These are phyloP conservation scores for Nemurella pictetii DNA, from an alignment of 2,888 invertebrate genomes.

Conservation along the genomic window DNA sequence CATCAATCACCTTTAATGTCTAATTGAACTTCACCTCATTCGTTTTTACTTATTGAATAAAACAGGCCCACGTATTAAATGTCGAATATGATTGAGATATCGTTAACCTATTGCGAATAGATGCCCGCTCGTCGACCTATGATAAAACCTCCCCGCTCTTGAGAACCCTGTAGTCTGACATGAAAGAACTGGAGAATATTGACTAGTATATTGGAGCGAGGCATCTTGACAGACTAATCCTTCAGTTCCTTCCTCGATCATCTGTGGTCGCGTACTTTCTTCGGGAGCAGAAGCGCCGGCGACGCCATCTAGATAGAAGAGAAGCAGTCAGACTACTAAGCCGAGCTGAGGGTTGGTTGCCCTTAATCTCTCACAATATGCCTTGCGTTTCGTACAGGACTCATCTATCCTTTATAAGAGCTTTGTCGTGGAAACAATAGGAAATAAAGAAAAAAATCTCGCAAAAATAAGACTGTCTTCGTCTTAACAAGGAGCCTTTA, in stretches of 20 bases:
- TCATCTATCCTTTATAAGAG: constrained; percentile 16
- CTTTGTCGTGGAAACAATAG: background rate
- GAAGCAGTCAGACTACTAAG: constrained; percentile 13
- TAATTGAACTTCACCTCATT: background rate
- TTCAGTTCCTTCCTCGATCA: constrained; percentile 13
- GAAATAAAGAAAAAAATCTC: constrained; percentile 11
- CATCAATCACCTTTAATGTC: background rate
- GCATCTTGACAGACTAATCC: constrained; percentile 38
- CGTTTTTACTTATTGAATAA: background rate
- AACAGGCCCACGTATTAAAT: background rate
- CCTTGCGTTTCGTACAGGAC: background rate
- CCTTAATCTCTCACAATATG: constrained; percentile 23
- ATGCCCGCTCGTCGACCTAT: background rate
- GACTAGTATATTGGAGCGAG: constrained; percentile 24
- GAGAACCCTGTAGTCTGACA: constrained; percentile 4
- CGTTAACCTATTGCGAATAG: background rate
- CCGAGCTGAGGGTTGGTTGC: constrained; percentile 1
- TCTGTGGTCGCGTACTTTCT: background rate
- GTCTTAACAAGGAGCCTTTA: background rate
- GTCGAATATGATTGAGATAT: constrained; percentile 15
- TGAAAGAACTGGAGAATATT: constrained; percentile 21
- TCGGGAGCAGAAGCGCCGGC: background rate
- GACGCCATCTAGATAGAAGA: background rate
- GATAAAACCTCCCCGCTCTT: background rate
- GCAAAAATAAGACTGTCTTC: background rate